phyloP scores from a whole-genome alignment of 2,113 vertebrate genomes.

The Bucco capensis region DNA sequence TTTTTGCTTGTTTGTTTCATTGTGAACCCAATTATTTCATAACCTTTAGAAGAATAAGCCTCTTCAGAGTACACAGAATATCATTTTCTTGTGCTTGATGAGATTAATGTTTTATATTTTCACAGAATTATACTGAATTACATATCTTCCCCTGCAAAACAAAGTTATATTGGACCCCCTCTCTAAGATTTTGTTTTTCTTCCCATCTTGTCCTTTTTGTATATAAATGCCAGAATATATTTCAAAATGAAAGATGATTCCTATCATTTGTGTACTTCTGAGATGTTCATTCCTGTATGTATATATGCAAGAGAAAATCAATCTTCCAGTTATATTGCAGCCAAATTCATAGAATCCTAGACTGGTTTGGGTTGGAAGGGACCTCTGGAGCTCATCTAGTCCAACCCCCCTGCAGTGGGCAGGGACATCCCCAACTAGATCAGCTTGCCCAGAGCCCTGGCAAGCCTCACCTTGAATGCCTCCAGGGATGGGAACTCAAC shows the following conservation, averaged over 20 bases:
- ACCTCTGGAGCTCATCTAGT: too few species aligned
- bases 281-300: not conserved
- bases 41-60: not conserved
- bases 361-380: too few species aligned
- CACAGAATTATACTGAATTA: not conserved
- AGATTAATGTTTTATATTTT: not conserved
- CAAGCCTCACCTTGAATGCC: too few species aligned
- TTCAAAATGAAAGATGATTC: not conserved
- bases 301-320: not conserved
- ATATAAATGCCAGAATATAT: not conserved
- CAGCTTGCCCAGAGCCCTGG: too few species aligned
- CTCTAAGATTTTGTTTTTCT: not conserved
- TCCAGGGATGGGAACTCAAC: too few species aligned
- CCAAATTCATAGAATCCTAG: too few species aligned
- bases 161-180: not conserved
- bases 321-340: not conserved
- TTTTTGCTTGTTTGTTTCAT: not conserved
- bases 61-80: not conserved
- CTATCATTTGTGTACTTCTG: not conserved
- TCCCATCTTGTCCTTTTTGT: not conserved
- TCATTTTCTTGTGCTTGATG: not conserved
- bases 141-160: not conserved
- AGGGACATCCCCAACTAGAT: too few species aligned
- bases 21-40: not conserved
- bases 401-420: too few species aligned